Base-by-base conservation (phyloP, 2,113 vertebrate genomes). In the Etia nguti region DNA sequence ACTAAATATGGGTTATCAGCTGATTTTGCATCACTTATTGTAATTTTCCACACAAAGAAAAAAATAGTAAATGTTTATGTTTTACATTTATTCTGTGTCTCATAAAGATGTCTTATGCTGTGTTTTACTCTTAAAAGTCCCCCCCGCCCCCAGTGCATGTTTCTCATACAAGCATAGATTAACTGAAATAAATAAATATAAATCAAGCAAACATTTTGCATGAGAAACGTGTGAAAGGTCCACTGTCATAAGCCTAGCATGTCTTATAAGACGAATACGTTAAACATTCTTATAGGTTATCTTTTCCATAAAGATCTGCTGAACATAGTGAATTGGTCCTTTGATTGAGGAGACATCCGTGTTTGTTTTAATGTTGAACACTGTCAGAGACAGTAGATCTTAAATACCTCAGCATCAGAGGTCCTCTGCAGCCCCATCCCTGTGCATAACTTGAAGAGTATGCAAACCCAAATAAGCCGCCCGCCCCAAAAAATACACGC, bases 1-100 rank as follows among this genome's bases (percentile, higher is more conserved):
- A 93, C 75, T 82, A 59, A 84, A 57, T 55, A 88, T 92, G 96
- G 94, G 94, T 92, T 86, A 86, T 92, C 77, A 87, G 94, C 93
- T 92, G 68, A 83, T 86, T 93, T 92, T 86, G 90, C 86, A 90
- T 93, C 52, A 79, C 83, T 87, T 86, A 48, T 70, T 90, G 73
- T 84, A 52, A 34, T 77, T 52, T 77, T 77, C 26, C 46, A 52
- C 43, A 12, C 48, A 31, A 52, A 34, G 73, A 77, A 77, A 77
- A 50, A 31, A 52, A 48, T 29, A 50, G 46, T 31, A 52, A 77
- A 52, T 77, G 6, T 77, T 52, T 52, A 77, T 50, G 46, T 52
- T 52, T 77, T 77, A 77, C 46, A 50, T 50, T 50, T 75, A 50
- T 75, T 16, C 16, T 8, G 46, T 52, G 46, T 52, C 46, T 77